A percentile compares a stretch with the other conserved stretches of the same genome.
Evolutionary conservation across 2,113 vertebrate species (phyloP).

Genomic region (Craseonycteris thonglongyai): DNA sequence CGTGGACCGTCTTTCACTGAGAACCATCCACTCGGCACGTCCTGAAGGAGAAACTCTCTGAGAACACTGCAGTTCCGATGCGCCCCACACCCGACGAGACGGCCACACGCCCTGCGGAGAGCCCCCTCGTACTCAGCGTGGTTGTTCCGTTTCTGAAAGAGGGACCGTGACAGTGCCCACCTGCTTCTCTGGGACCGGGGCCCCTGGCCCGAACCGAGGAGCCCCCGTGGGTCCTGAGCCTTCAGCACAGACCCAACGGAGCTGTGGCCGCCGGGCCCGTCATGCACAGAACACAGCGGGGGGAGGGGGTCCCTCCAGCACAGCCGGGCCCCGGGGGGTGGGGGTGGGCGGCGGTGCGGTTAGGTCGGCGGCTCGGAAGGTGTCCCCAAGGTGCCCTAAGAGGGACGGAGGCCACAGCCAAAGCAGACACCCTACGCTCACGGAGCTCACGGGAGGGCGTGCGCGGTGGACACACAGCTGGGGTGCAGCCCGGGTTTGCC

Average conservation of each 20-base stretch:
- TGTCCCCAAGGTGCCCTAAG: too few relatives aligned
- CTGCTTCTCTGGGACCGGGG: not conserved
- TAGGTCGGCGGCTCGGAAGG: too few relatives aligned
- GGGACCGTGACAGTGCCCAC: too few relatives aligned
- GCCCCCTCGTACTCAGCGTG: not conserved
- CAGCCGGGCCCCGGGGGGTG: not conserved
- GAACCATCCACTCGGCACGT: too few relatives aligned
- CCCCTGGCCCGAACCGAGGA: too few relatives aligned
- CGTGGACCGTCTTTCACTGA: too few relatives aligned
- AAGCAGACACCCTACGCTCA: not conserved
- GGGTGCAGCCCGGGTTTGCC: not conserved
- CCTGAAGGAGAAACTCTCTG: not conserved
- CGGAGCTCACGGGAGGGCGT: accelerated
- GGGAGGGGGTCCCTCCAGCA: not conserved
- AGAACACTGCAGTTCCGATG: too few relatives aligned
- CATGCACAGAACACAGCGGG: not conserved
- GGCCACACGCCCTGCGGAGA: not conserved
- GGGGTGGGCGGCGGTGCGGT: too few relatives aligned
- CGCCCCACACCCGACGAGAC: too few relatives aligned
- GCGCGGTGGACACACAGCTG: not conserved
- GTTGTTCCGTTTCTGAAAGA: not conserved
- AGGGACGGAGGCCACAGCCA: too few relatives aligned
- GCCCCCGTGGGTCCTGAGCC: not conserved
- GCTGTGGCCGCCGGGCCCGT: too few relatives aligned
- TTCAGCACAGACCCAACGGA: not conserved